Conservation (phyloP, 2,888 invertebrate species). For the Carcina quercana region DNA sequence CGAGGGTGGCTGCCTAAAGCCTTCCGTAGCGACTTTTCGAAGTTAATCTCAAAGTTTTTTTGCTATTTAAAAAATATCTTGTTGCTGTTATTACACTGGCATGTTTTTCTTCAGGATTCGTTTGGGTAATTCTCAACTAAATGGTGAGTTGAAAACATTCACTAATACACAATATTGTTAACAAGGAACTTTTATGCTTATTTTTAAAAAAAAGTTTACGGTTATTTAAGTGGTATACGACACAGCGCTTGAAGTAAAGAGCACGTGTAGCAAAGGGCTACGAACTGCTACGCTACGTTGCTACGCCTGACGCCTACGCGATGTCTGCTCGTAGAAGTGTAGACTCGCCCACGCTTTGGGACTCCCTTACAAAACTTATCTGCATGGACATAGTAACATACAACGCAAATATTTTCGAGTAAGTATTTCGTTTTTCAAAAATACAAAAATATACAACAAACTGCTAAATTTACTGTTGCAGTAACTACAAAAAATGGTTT, state of each 20-base stretch:
- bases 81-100: background rate
- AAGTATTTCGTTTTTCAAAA: no score
- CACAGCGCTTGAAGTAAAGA: constrained; percentile 13
- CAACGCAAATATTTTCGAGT: no score
- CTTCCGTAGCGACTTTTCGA: constrained; percentile 1
- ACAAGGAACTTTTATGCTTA: no score
- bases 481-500: no score
- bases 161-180: no score
- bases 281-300: constrained; percentile 45
- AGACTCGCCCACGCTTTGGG: constrained; percentile 64
- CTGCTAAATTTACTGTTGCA: no score
- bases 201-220: no score
- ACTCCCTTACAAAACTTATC: constrained; percentile 27
- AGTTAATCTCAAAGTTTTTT: constrained; percentile 14
- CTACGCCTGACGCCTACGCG: constrained; percentile 58
- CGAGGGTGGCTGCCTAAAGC: constrained; percentile 25
- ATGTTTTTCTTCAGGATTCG: no score
- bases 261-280: constrained; percentile 46
- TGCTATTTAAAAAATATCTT: constrained; percentile 1
- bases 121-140: no score
- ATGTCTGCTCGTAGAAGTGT: constrained; percentile 56
- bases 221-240: no score
- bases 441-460: no score
- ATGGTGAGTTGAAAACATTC: no score
- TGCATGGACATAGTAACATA: constrained; percentile 17